These are phyloP conservation scores for Holotrichia oblita DNA, from an alignment of 1,140 invertebrate genomes.

Conservation along the genomic window DNA sequence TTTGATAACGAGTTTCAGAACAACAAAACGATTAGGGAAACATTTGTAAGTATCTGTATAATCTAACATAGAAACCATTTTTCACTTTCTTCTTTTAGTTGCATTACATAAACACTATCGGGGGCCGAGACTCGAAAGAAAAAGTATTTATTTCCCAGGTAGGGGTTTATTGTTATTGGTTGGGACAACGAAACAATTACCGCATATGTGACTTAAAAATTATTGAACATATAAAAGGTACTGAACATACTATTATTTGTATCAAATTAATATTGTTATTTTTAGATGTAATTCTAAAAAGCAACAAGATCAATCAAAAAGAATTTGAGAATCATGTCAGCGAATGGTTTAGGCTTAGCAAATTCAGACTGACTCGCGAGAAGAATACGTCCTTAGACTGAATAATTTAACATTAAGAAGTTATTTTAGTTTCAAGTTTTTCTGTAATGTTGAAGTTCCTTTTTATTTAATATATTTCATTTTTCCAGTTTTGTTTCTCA, in stretches of 20 bases:
- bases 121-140: neutral
- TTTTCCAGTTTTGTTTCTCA: neutral
- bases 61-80: slow-evolving; percentile 2
- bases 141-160: neutral
- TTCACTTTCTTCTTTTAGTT: slow-evolving; percentile 13
- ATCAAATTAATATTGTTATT: neutral
- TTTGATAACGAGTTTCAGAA: neutral
- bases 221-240: neutral
- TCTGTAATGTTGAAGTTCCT: neutral
- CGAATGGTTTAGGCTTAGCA: neutral
- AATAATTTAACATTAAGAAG: neutral
- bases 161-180: neutral
- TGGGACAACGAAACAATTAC: neutral
- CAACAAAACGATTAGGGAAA: neutral
- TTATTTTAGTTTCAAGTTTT: neutral
- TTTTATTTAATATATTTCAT: slow-evolving; percentile 1
- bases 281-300: neutral
- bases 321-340: neutral
- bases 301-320: neutral
- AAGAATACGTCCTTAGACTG: neutral
- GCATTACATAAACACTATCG: neutral
- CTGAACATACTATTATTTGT: neutral
- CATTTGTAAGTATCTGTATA: neutral
- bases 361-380: neutral
- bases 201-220: neutral